Base-by-base conservation (phyloP, 2,113 vertebrate genomes). In the Rostratula benghalensis region DNA sequence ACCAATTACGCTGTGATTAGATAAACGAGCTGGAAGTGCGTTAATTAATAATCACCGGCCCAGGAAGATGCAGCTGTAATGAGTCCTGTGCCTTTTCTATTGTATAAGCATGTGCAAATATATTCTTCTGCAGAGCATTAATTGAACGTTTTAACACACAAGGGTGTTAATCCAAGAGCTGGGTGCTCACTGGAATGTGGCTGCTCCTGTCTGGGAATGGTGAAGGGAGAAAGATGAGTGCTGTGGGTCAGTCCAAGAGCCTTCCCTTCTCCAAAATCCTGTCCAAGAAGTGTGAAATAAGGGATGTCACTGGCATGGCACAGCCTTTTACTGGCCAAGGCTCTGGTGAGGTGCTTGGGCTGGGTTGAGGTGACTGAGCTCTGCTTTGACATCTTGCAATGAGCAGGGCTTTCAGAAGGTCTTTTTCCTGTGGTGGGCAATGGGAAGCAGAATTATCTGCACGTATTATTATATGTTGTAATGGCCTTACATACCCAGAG, bases 41-140 rank as follows among this genome's bases (percentile, higher is more conserved):
- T 87, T 97, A 95, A 96, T 97, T 96, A 95, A 96, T 83, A 94
- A 94, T 93, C 96, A 93, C 56, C 54, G 30, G 89, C 89, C 89
- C 76, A 60, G 84, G 96, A 92, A 95, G 90, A 82, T 16, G 59
- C 64, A 86, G 78, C 79, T 2, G 0, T 82, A 71, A 86, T 27
- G 81, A 94, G 80, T 31, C 43, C 56, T 54, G 77, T 60, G 80
- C 87, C n/a, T 86, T 60, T 83, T 9, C 78, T 70, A 12, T 86
- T 70, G 45, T 70, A 15, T 15, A 65, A 90, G 71, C 43, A 9
- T 51, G 74, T 80, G 86, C 92, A 92, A 71, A 75, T 65, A 31
- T 19, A 51, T 83, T 79, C 88, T 45, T 63, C 41, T 39, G 45
- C 65, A 35, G 83, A 73, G 74, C 75, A n/a, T 48, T 63, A 73